Evolutionary conservation across 2,797 vertebrate genomes (phyloP).

Genomic region (Chelon auratus): DNA sequence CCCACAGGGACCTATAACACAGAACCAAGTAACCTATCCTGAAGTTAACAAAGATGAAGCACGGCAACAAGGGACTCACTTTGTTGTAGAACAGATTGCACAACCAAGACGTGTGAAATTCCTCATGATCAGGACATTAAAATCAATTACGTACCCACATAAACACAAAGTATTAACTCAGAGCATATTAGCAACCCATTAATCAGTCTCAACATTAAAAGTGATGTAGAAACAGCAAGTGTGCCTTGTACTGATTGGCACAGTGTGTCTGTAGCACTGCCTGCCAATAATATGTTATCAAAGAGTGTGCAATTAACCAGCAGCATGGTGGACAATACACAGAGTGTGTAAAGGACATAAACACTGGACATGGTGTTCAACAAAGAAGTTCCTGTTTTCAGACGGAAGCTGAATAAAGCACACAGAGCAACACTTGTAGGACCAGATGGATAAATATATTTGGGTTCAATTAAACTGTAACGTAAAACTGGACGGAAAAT

Average conservation of each 20-base stretch:
- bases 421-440: neutral
- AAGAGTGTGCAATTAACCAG: constrained; percentile 59
- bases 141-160: constrained; percentile 73
- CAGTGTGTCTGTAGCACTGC: constrained; percentile 29
- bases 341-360: constrained; percentile 28
- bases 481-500: neutral
- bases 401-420: constrained; percentile 13
- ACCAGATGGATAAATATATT: constrained; percentile 1
- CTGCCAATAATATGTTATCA: constrained; percentile 67
- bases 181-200: constrained; percentile 61
- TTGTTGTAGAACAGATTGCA: constrained; percentile 32
- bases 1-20: constrained; percentile 44
- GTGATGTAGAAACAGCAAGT: constrained; percentile 55
- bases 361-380: constrained; percentile 31
- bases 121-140: constrained; percentile 75
- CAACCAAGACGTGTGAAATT: constrained; percentile 68
- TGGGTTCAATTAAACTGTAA: constrained; percentile 6
- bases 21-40: constrained; percentile 46
- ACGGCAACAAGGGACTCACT: constrained; percentile 36
- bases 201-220: constrained; percentile 63
- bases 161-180: constrained; percentile 65
- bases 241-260: constrained; percentile 58
- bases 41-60: constrained; percentile 53
- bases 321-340: constrained; percentile 43
- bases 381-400: constrained; percentile 13